Base-by-base conservation (phyloP, 2,888 invertebrate genomes). In the Pristionchus entomophagus region DNA sequence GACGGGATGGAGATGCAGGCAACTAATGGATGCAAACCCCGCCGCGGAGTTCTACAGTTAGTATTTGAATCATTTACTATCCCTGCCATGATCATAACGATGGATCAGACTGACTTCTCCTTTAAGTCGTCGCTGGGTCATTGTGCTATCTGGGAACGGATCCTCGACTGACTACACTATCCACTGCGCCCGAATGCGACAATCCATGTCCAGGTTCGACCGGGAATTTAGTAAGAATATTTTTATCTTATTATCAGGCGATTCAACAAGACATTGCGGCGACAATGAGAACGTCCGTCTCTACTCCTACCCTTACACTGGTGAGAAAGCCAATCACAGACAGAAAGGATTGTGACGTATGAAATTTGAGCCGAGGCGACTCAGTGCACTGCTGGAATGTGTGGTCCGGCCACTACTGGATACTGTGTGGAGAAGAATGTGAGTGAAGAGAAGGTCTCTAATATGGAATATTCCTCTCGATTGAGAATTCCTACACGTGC, bases 381-480 rank as follows among this genome's bases (percentile, higher is more conserved):
- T 19, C 77, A 77, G 45, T 77, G 77, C 45, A 77, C 77, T 26
- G 12, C 77, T 22, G 14, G 32, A 2, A 19, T 26, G 26, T 77
- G 77, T 32, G 45, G 41, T 5, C n/a, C 41, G 14, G 26, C 41
- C 14, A n/a, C 77, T 5, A 65, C 35, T 0, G 77, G 77, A 41
- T 77, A 77, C 41, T 77, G 77, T n/a, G 77, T 77, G 2, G 77
- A 77, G 26, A 10, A 77, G 45, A 35, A 77, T 26, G 77, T 45
- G 22, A 41, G 77, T 51, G n/a, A n/a, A n/a, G n/a, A n/a, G n/a
- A n/a, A n/a, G n/a, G n/a, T n/a, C n/a, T n/a, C n/a, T n/a, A n/a
- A n/a, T n/a, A n/a, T n/a, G n/a, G n/a, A n/a, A n/a, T n/a, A n/a
- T n/a, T n/a, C n/a, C n/a, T n/a, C n/a, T n/a, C n/a, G n/a, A n/a